Evolutionary conservation across 2,113 vertebrate species (phyloP).

Genomic region (Eclectus roratus): DNA sequence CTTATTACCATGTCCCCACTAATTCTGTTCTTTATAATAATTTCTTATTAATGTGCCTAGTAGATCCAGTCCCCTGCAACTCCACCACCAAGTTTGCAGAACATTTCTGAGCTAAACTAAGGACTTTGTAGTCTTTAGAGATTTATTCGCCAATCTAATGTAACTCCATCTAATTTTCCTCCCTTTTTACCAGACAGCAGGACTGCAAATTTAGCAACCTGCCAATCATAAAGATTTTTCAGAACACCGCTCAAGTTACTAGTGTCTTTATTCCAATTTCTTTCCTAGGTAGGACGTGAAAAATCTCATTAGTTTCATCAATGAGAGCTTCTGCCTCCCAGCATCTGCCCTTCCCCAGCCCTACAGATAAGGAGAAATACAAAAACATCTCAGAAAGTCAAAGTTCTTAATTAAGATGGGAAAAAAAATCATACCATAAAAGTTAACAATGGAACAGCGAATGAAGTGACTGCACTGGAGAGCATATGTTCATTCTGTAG

Average conservation of each 20-base stretch:
- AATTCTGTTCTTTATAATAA: background rate
- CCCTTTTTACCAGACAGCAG: background rate
- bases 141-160: background rate
- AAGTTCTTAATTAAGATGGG: conserved; percentile 45
- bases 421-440: background rate
- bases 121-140: background rate
- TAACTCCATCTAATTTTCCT: background rate
- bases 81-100: background rate
- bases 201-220: background rate
- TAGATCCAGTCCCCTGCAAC: background rate
- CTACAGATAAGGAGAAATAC: background rate
- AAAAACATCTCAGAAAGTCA: conserved; percentile 15
- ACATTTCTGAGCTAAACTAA: background rate
- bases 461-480: conserved; percentile 26
- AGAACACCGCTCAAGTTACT: background rate
- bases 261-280: conserved; percentile 11
- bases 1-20: background rate
- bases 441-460: conserved; percentile 21
- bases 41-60: background rate
- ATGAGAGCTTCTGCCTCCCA: background rate
- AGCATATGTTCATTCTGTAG: conserved; percentile 28
- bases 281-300: background rate
- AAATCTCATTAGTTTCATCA: conserved; percentile 3
- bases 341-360: conserved; percentile 2
- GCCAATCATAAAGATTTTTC: background rate